A percentile compares a stretch with the other conserved stretches of the same genome.
Evolutionary conservation across 2,888 invertebrate genomes (phyloP).

Genomic region (Drosophila prostipennis): DNA sequence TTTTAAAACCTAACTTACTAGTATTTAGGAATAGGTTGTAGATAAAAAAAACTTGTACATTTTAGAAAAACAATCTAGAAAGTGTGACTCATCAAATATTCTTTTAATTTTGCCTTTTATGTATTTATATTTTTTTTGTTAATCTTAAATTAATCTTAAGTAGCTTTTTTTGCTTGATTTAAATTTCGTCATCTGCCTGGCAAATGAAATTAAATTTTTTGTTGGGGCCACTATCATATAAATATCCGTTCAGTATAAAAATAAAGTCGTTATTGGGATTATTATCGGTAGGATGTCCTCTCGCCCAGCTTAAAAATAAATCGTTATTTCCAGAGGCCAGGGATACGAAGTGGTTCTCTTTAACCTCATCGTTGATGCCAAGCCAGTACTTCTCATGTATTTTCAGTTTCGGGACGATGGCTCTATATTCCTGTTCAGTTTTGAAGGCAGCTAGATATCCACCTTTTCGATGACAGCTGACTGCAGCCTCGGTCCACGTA

Average conservation of each 20-base stretch:
- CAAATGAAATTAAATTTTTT: not conserved
- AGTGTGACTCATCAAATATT: no score
- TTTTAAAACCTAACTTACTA: no score
- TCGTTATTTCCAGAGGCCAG: not conserved
- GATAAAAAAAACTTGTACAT: no score
- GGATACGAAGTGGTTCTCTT: not conserved
- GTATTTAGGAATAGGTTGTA: no score
- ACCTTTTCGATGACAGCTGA: not conserved
- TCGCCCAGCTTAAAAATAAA: not conserved
- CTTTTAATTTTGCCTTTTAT: no score
- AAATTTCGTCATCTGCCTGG: not conserved
- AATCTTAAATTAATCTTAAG: no score
- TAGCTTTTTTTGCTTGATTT: not conserved
- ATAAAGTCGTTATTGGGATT: not conserved
- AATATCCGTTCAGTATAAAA: not conserved
- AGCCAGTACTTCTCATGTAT: not conserved
- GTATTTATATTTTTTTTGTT: no score
- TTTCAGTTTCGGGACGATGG: fast-evolving
- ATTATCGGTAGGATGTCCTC: not conserved
- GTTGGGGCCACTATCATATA: not conserved
- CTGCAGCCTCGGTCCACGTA: not conserved
- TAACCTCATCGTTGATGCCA: not conserved
- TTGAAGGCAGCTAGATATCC: not conserved
- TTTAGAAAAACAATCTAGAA: no score
- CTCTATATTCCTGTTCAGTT: not conserved